Conservation (phyloP, 2,113 vertebrate species). For the Onychorhynchus coronatus region DNA sequence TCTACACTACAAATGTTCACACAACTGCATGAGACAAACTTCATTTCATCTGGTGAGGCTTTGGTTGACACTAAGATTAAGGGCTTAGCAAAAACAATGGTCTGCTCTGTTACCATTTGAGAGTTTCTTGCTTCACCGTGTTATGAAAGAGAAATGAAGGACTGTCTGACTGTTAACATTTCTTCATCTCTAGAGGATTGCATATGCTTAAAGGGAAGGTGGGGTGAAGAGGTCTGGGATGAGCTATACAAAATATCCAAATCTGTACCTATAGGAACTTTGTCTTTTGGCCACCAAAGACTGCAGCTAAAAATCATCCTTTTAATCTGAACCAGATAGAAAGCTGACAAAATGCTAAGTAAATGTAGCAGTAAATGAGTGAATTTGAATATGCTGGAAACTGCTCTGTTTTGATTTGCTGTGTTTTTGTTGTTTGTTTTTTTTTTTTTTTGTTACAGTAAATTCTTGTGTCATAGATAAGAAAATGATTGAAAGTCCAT, state of each 20-base stretch:
- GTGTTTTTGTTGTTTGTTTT: too few species aligned
- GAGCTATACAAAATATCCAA: neutral
- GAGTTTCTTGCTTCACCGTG: neutral
- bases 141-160: constrained; percentile 31
- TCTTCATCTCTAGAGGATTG: neutral
- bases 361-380: neutral
- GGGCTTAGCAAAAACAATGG: constrained; percentile 25
- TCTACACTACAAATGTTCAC: constrained; percentile 43
- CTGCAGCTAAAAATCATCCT: neutral
- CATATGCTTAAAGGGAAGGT: neutral
- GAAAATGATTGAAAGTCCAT: neutral
- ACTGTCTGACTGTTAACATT: neutral
- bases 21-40: constrained; percentile 42
- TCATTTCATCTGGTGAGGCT: constrained; percentile 36
- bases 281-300: neutral
- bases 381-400: neutral
- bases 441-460: neutral
- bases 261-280: neutral
- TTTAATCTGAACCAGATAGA: neutral
- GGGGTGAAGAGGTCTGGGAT: neutral
- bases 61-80: constrained; percentile 56
- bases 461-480: neutral
- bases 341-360: neutral
- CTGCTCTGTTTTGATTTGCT: neutral
- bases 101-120: neutral